Conservation (phyloP, 1,140 invertebrate genomes). For the Acromyrmex echinatior region DNA sequence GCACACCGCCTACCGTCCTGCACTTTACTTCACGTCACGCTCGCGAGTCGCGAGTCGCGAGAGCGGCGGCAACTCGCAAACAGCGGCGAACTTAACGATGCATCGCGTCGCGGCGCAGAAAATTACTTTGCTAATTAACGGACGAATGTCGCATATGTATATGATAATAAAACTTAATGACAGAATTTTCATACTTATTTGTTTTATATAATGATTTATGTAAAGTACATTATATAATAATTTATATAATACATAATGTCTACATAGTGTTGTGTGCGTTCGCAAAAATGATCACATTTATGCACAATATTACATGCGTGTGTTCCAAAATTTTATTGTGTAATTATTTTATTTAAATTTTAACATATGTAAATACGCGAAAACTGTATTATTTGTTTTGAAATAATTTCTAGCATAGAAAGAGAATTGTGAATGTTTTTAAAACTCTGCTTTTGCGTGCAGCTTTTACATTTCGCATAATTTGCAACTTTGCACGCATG, state of each 20-base stretch:
- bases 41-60: not conserved
- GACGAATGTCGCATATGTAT: not conserved
- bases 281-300: not conserved
- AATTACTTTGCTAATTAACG: not conserved
- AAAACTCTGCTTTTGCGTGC: not conserved
- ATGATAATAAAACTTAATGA: not conserved
- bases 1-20: constrained; percentile 70
- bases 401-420: not conserved
- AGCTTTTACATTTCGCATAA: not conserved
- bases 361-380: not conserved
- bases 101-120: not conserved
- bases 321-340: not conserved
- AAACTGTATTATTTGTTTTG: not conserved
- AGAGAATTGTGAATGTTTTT: not conserved
- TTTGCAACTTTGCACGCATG: not conserved
- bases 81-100: constrained; percentile 10
- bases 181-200: not conserved
- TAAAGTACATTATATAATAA: too few relatives aligned
- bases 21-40: constrained; percentile 10
- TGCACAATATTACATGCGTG: not conserved
- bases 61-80: constrained; percentile 12
- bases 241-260: not conserved
- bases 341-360: not conserved
- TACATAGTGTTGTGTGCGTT: too few relatives aligned
- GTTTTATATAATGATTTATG: not conserved